A percentile compares a stretch with the other conserved stretches of the same genome.
Conservation (phyloP, 1,140 invertebrate genomes). For the Galendromus occidentalis region DNA sequence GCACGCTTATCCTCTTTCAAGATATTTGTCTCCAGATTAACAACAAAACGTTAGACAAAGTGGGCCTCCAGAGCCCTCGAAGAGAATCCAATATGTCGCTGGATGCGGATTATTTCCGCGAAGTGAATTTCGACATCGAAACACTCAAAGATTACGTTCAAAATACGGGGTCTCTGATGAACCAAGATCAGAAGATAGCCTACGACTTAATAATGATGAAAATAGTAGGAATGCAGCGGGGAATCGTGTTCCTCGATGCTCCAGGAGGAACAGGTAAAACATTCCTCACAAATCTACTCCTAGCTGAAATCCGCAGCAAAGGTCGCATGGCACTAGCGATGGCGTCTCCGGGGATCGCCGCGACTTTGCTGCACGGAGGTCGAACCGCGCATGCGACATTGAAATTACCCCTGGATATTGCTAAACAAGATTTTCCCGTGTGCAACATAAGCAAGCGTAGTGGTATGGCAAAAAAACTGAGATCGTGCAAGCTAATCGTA, state of each 20-base stretch:
- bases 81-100: background rate
- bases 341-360: constrained; percentile 35
- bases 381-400: constrained; percentile 31
- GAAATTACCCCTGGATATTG: constrained; percentile 20
- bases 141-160: constrained; percentile 6
- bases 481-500: constrained; percentile 23
- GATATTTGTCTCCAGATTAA: background rate
- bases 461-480: constrained; percentile 21
- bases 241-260: constrained; percentile 19
- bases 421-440: constrained; percentile 12
- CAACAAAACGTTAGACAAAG: background rate
- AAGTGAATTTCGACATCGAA: background rate
- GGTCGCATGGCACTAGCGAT: constrained; percentile 27
- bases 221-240: constrained; percentile 19
- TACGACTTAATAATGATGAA: constrained; percentile 20
- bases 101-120: background rate
- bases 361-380: constrained; percentile 31
- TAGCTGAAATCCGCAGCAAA: constrained; percentile 16
- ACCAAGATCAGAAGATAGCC: background rate
- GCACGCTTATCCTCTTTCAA: constrained; percentile 15
- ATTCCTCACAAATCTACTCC: constrained; percentile 22
- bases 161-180: background rate
- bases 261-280: constrained; percentile 24
- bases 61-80: background rate
- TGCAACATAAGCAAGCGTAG: constrained; percentile 22